Base-by-base conservation (phyloP, 2,797 vertebrate genomes). In the Crax fasciolata region DNA sequence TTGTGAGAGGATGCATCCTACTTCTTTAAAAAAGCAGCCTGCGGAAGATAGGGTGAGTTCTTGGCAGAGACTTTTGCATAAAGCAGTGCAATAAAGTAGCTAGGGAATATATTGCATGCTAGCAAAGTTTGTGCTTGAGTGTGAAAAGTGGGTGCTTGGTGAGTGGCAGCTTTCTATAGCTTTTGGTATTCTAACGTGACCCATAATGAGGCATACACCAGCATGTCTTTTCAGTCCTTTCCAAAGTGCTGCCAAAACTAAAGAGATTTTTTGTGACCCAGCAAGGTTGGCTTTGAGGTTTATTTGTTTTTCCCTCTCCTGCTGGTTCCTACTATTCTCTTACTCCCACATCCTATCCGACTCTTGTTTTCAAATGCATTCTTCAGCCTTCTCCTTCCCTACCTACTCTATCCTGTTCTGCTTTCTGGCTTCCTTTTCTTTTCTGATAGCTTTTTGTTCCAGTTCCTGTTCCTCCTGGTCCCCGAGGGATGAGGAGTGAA, bases 281-380 rank as follows among this genome's bases (percentile, higher is more conserved):
- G 82, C 55, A 89, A 90, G 89, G 66, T 41, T 94, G 76, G 83
- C 82, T 86, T 24, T 44, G 81, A 63, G 76, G 62, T 91, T 93
- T 92, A 92, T 94, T 96, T 96, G 81, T 90, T 95, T 96, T 97
- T 86, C 90, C 73, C 72, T 91, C 85, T 94, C 65, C 83, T 0
- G 7, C 85, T 94, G 91, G 79, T 96, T 97, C 92, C 94, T 96
- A 54, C 67, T 93, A 84, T 97, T 96, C 85, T 96, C 52, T 91
- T 86, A 78, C 94, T 96, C 84, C 87, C 83, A 95, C 87, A 59
- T 92, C 89, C 79, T 70, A 49, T 76, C 48, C 0, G 2, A 76
- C 71, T 68, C 76, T 88, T 94, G 85, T 92, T 95, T 94, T 91
- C 79, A 89, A 75, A 93, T 19, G 66, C 80, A 92, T 95, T 95